Conservation (phyloP, 2,113 vertebrate species). For the Brienomyrus longianalis region DNA sequence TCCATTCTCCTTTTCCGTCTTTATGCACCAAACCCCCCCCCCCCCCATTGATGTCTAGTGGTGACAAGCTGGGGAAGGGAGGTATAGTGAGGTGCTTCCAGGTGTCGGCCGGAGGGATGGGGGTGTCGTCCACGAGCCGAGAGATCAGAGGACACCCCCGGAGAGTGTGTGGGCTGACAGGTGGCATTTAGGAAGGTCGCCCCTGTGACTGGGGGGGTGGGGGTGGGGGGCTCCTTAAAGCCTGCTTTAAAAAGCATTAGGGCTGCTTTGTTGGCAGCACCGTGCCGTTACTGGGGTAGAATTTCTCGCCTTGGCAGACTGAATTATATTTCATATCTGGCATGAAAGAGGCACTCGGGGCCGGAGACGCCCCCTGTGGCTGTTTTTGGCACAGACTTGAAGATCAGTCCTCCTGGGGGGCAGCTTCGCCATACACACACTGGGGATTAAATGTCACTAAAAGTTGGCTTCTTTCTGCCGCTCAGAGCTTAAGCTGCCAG, state of each 20-base stretch:
- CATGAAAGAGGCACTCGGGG: not conserved
- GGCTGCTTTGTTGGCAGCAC: conserved; percentile 1
- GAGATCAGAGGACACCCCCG: not conserved
- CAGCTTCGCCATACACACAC: not conserved
- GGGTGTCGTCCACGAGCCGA: not conserved
- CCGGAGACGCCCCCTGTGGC: not conserved
- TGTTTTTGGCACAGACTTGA: not conserved
- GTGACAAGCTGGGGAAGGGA: not conserved
- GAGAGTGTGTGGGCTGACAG: conserved; percentile 19
- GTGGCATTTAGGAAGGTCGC: conserved; percentile 20
- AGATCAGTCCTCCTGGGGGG: not conserved
- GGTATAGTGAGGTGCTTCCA: not conserved
- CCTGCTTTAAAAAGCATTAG: conserved; percentile 5
- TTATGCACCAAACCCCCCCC: not conserved
- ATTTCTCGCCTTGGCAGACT: not conserved
- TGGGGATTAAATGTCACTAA: not conserved
- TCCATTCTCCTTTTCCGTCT: not conserved
- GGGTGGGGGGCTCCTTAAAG: not conserved
- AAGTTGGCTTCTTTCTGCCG: not conserved
- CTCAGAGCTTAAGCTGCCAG: not conserved
- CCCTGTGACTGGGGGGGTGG: not conserved
- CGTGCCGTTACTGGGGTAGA: not conserved
- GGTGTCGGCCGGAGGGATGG: not conserved
- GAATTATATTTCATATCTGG: conserved; percentile 12
- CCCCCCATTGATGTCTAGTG: not conserved